Percentiles rank a stretch among this genome's conserved stretches.
Conservation (phyloP, 2,797 vertebrate genomes). For the Lophius americanus region DNA sequence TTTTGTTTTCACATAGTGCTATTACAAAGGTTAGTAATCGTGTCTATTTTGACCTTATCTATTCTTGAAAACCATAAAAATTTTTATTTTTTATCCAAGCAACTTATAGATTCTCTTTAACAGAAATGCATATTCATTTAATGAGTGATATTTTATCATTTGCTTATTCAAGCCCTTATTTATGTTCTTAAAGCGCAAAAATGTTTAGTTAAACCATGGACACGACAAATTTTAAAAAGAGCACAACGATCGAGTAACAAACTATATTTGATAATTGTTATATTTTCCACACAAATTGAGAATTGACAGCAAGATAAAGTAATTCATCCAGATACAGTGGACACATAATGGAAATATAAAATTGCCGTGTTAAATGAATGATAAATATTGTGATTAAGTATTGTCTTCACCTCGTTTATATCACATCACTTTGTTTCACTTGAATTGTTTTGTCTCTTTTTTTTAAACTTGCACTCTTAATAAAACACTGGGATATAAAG, state of each 20-base stretch:
- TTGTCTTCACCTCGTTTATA: constrained; percentile 1
- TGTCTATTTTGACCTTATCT: not conserved
- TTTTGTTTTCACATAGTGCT: not conserved
- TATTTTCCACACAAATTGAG: not conserved
- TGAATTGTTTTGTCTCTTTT: not conserved
- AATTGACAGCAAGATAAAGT: constrained; percentile 4
- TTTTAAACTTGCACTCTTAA: constrained; percentile 12
- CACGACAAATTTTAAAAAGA: constrained; percentile 27
- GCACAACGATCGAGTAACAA: constrained; percentile 31
- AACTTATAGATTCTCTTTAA: not conserved
- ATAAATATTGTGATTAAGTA: constrained; percentile 2
- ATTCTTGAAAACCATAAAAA: no score
- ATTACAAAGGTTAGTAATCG: not conserved
- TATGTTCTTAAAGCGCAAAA: constrained; percentile 4
- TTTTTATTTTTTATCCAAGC: no score
- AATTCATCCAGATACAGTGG: constrained; percentile 2
- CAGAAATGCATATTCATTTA: not conserved
- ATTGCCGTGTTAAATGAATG: not conserved
- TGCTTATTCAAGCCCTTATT: not conserved
- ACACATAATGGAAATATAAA: not conserved
- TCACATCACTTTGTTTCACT: not conserved
- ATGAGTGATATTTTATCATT: not conserved
- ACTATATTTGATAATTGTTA: not conserved
- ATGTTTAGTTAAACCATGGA: constrained; percentile 3
- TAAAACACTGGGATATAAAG: not conserved